Conservation (phyloP, 2,797 vertebrate genomes). For the Sebastolobus alascanus region DNA sequence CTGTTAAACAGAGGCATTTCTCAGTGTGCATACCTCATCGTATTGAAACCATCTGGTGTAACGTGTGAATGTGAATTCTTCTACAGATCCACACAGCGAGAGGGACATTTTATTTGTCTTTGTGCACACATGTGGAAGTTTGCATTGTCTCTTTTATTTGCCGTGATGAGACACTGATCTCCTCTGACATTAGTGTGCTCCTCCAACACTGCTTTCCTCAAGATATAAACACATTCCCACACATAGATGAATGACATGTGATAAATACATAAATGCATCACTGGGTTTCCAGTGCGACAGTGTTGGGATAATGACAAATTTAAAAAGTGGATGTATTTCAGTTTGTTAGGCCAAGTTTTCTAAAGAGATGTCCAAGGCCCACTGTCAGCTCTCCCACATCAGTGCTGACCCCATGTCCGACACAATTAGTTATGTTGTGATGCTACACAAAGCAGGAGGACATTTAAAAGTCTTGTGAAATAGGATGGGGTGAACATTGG, state of each 20-base stretch:
- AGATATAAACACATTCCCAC: constrained; percentile 1
- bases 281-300: neutral
- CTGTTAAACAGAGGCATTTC: constrained; percentile 78
- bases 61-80: constrained; percentile 64
- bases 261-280: neutral
- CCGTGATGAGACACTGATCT: neutral
- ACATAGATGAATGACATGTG: neutral
- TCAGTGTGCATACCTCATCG: constrained; percentile 65
- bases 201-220: neutral
- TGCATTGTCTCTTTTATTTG: constrained; percentile 19
- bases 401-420: constrained; percentile 10
- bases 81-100: constrained; percentile 27
- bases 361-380: constrained; percentile 15
- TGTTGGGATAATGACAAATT: neutral
- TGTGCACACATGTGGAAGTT: constrained; percentile 34
- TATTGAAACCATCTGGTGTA: constrained; percentile 78
- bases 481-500: neutral
- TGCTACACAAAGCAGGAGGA: neutral
- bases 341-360: constrained; percentile 4
- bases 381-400: constrained; percentile 17
- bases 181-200: neutral
- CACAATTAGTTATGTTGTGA: constrained; percentile 8
- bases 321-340: neutral
- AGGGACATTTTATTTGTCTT: constrained; percentile 2
- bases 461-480: neutral